Conservation (phyloP, 2,888 invertebrate species). For the Agrilus biguttatus region DNA sequence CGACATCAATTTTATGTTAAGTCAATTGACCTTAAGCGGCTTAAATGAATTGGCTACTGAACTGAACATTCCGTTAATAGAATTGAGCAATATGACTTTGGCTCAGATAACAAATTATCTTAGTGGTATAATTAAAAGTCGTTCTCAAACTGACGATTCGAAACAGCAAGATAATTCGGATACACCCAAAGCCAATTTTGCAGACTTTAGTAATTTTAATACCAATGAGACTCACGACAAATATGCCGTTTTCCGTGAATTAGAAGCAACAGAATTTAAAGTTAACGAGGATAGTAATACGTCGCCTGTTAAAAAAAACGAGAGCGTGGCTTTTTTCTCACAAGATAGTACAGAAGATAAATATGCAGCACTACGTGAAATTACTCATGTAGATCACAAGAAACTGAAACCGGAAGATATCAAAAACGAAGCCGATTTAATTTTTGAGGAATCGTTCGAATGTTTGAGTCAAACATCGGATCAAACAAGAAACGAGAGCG, state of each 20-base stretch:
- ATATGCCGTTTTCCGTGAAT: conserved; percentile 77
- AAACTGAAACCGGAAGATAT: conserved; percentile 5
- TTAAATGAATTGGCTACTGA: conserved; percentile 66
- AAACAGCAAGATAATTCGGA: not conserved
- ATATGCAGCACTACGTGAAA: conserved; percentile 71
- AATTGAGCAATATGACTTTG: conserved; percentile 72
- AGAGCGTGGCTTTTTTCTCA: conserved; percentile 25
- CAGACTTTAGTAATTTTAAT: conserved; percentile 38
- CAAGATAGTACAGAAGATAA: conserved; percentile 34
- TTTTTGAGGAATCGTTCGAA: no score
- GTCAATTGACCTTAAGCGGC: conserved; percentile 67
- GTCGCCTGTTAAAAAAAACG: conserved; percentile 9
- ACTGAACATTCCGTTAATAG: conserved; percentile 60
- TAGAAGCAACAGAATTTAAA: conserved; percentile 15
- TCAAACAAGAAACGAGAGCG: no score
- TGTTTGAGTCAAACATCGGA: no score
- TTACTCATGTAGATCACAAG: conserved; percentile 41
- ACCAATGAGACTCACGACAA: conserved; percentile 38
- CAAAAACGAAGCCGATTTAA: no score
- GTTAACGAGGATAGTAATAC: no score
- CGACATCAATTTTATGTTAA: conserved; percentile 63
- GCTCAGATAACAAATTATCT: conserved; percentile 74
- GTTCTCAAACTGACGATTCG: conserved; percentile 19
- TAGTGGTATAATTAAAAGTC: conserved; percentile 40
- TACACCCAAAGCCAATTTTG: conserved; percentile 50